Percentiles rank a stretch among this genome's conserved stretches.
Conservation (phyloP, 30 jellyfish, hydroid and myxozoan genomes). For the Pseudorhiza aurosa region DNA sequence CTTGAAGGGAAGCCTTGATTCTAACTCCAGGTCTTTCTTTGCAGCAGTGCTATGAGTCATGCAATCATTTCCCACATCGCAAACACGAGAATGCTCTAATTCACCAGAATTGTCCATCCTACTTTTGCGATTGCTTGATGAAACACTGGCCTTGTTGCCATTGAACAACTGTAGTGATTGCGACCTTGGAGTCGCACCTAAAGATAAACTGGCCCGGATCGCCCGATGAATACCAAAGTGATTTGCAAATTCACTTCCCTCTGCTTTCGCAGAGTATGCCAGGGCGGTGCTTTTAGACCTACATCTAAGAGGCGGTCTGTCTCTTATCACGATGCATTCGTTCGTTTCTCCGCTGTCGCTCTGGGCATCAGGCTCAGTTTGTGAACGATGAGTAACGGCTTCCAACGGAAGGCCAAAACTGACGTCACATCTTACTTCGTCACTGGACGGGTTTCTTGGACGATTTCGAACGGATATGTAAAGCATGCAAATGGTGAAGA, state of each 20-base stretch:
- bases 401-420: not conserved
- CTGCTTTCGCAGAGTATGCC: not conserved
- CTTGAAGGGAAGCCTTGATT: not conserved
- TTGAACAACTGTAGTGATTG: not conserved
- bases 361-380: not conserved
- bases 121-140: not conserved
- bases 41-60: not conserved
- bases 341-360: not conserved
- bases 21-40: not conserved
- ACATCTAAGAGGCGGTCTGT: not conserved
- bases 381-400: not conserved
- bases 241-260: not conserved
- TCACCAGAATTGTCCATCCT: not conserved
- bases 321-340: not conserved
- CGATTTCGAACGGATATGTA: slow-evolving; percentile 30
- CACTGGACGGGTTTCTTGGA: slow-evolving; percentile 1
- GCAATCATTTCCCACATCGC: not conserved
- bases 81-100: not conserved
- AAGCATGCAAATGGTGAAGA: slow-evolving; percentile 11
- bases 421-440: not conserved
- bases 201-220: not conserved
- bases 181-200: not conserved
- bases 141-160: not conserved
- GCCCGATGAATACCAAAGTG: not conserved
- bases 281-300: not conserved